Base-by-base conservation (phyloP, 2,113 vertebrate species). In the Cebus imitator region DNA sequence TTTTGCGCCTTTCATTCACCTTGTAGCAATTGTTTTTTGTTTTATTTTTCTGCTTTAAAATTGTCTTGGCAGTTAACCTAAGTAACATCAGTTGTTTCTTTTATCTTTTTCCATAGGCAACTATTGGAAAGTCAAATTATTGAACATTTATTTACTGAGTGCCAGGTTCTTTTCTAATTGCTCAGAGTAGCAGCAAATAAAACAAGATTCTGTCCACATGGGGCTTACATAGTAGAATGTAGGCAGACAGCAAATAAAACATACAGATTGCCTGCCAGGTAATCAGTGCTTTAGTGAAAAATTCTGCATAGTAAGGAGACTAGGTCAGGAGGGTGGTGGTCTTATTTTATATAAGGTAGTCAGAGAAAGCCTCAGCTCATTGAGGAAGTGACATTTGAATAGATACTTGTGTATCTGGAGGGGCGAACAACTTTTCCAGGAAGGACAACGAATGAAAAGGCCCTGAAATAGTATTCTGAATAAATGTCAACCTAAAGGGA, bases 91-190 rank as follows among this genome's bases (percentile, higher is more conserved):
- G 30, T 20, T 86, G 20, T 68, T 79, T 30, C 17, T 88, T 93
- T 2, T 82, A 35, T 85, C 57, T 52, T 94, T 78, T 64, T 87
- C 64, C 23, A 2, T 78, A 82, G 16, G 32, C 18, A 94, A 43
- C 35, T 48, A 35, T 55, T 94, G 86, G 64, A 96, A 93, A 80
- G 70, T 92, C 32, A 70, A 48, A 68, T 82, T 91, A 68, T 52
- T 93, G 85, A 82, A 70, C 18, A 89, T 80, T 32, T 93, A 1
- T 80, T 32, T 93, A 1, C 73, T 83, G 32, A 86, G 20, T 64
- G 37, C 11, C 13, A n/a, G 58, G 14, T 72, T 93, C 52, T 96
- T 72, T 85, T 82, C 64, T 85, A 55, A 30, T 79, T 78, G 43
- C 58, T 90, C 20, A 48, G 57, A 73, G 45, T 89, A 90, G 75